These are phyloP conservation scores for Cranoglanis bouderius DNA, from an alignment of 2,113 vertebrate genomes.

Conservation along the genomic window DNA sequence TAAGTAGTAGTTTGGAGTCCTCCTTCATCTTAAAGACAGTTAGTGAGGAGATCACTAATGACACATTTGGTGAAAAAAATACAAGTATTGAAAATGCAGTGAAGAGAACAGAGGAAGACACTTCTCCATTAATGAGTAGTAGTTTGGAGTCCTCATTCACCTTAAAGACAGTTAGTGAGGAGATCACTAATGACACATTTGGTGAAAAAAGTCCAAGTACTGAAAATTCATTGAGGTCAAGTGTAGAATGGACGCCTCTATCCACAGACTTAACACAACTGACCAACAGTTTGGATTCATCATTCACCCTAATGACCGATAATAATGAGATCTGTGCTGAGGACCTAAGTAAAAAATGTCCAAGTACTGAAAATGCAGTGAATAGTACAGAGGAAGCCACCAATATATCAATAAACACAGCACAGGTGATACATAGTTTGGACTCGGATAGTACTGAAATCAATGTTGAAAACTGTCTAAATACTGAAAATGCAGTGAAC, in stretches of 20 bases:
- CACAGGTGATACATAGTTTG: neutral
- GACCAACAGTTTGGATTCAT: neutral
- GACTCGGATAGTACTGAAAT: neutral
- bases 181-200: neutral
- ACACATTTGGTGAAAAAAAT: neutral
- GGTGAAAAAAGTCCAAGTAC: neutral
- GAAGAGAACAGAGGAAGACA: too few relatives aligned
- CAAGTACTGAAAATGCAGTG: neutral
- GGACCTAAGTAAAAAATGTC: neutral
- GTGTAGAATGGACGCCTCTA: neutral
- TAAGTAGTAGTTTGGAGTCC: neutral
- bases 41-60: neutral
- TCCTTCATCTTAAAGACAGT: neutral
- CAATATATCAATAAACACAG: neutral
- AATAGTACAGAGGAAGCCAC: neutral
- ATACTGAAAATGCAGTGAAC: neutral
- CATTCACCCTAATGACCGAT: neutral
- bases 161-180: neutral
- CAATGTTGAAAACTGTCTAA: neutral
- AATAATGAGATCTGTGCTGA: neutral
- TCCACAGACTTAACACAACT: neutral
- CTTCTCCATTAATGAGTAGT: neutral
- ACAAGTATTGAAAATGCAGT: neutral
- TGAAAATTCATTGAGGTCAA: neutral
- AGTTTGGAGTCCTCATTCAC: neutral